Evolutionary conservation across 2,113 vertebrate genomes (phyloP).

Genomic region (Ciconia boyciana): DNA sequence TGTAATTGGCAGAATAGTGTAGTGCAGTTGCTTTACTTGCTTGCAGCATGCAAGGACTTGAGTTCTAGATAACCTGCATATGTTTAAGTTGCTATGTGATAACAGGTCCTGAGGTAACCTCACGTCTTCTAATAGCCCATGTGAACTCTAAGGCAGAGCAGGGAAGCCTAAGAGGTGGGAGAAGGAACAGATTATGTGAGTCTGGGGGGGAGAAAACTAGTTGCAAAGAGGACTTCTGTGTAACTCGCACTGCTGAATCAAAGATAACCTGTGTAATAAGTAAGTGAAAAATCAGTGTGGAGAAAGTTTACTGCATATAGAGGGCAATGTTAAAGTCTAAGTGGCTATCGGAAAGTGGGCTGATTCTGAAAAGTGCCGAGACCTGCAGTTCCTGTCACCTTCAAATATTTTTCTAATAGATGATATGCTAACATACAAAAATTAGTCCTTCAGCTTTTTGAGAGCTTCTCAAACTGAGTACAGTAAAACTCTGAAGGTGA

Average conservation of each 20-base stretch:
- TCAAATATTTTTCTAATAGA: neutral
- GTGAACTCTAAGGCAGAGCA: neutral
- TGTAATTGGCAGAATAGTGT: neutral
- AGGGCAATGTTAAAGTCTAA: neutral
- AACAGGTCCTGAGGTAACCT: neutral
- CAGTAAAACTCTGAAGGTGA: neutral
- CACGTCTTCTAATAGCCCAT: neutral
- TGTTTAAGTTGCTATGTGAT: neutral
- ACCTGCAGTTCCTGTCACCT: neutral
- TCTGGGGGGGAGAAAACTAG: neutral
- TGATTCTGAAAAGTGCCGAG: neutral
- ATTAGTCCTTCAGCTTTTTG: neutral
- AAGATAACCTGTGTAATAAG: neutral
- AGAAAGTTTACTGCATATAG: neutral
- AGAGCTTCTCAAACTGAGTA: neutral
- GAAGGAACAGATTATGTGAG: neutral
- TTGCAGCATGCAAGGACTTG: neutral
- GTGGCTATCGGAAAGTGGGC: neutral
- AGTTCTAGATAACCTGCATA: neutral
- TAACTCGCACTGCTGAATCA: neutral
- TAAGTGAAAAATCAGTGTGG: neutral
- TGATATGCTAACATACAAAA: neutral
- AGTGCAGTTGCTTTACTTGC: neutral
- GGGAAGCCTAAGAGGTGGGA: neutral
- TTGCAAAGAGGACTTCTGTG: neutral